Conservation (phyloP, 2,113 vertebrate species). For the Erythrocercus mccallii region DNA sequence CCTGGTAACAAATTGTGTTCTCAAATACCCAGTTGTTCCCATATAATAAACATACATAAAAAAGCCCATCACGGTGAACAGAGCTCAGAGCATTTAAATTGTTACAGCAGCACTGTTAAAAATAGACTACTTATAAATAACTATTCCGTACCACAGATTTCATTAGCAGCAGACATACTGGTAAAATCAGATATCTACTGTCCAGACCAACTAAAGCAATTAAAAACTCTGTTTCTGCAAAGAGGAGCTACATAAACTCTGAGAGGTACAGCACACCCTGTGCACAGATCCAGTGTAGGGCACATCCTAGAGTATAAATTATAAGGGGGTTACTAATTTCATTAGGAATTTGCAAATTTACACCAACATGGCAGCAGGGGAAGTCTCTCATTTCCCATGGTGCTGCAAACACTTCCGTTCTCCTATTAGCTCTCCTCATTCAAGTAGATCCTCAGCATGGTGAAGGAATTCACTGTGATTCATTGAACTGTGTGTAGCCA, state of each 20-base stretch:
- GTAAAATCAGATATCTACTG: not conserved
- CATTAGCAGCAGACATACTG: not conserved
- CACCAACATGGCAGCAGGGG: not conserved
- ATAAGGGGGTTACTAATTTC: not conserved
- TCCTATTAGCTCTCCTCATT: not conserved
- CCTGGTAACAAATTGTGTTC: not conserved
- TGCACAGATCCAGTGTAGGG: not conserved
- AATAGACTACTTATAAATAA: constrained; percentile 15
- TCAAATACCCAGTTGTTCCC: not conserved
- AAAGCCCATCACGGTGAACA: not conserved
- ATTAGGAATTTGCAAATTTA: not conserved
- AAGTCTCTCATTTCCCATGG: not conserved
- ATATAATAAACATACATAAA: not conserved
- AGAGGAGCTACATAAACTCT: not conserved
- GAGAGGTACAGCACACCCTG: not conserved
- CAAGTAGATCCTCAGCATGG: not conserved
- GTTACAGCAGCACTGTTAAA: constrained; percentile 7
- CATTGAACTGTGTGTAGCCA: not conserved
- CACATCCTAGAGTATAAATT: not conserved
- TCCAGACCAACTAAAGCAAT: not conserved
- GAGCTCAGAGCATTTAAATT: not conserved
- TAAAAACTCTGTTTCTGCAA: not conserved
- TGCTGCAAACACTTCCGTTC: not conserved
- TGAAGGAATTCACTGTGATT: not conserved
- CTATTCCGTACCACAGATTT: not conserved